phyloP scores from a whole-genome alignment of 2,888 invertebrate genomes.

The Stratiomys singularior region DNA sequence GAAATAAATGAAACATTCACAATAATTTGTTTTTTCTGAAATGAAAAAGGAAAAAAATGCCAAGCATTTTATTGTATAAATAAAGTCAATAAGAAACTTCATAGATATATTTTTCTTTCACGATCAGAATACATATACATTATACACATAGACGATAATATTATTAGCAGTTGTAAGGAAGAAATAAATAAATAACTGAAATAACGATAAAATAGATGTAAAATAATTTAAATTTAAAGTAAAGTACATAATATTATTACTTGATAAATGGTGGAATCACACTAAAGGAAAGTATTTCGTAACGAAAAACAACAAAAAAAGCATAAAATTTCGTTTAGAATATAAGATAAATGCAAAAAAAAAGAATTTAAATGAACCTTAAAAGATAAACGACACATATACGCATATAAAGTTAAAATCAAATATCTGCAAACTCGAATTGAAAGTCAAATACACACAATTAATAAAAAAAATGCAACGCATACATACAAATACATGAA shows the following conservation, averaged over 20 bases:
- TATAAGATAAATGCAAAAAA: slow-evolving; percentile 1
- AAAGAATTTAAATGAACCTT: background rate
- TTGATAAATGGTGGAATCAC: slow-evolving; percentile 42
- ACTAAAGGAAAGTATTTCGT: slow-evolving; percentile 47
- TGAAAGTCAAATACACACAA: background rate
- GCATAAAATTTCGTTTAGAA: background rate
- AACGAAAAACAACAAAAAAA: slow-evolving; percentile 41
- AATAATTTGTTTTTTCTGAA: no score
- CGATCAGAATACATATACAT: no score
- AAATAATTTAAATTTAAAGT: background rate
- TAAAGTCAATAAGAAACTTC: no score
- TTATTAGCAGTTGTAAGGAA: background rate
- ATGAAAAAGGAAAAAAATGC: no score
- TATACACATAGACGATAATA: no score
- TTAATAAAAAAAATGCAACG: background rate
- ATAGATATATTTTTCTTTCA: no score
- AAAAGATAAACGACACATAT: background rate
- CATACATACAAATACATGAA: background rate
- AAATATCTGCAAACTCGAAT: background rate
- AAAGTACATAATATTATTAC: slow-evolving; percentile 6
- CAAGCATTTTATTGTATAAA: no score
- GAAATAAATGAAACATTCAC: no score
- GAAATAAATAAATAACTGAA: background rate
- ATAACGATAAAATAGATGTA: background rate
- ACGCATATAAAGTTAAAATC: background rate